phyloP scores from a whole-genome alignment of 2,888 invertebrate species.

The Polietes domitor region DNA sequence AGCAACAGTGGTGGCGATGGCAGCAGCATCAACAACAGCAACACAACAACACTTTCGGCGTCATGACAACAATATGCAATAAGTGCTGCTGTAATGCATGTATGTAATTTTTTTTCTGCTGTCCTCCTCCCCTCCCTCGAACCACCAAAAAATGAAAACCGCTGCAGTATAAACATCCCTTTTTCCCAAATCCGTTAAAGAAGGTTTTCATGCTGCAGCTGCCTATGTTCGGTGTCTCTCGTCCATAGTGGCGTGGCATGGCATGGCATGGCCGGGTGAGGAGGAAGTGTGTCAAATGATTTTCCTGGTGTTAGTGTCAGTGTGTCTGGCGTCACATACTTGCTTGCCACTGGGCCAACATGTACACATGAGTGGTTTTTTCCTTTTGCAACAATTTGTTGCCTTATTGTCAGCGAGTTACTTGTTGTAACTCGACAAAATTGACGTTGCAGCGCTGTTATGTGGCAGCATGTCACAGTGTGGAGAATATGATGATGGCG shows the following conservation, averaged over 20 bases:
- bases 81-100: conserved; percentile 52
- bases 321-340: conserved; percentile 18
- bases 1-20: conserved; percentile 4
- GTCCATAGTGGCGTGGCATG: background rate
- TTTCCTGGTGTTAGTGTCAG: conserved; percentile 3
- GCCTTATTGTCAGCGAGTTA: conserved; percentile 38
- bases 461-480: conserved; percentile 1
- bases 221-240: background rate
- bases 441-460: conserved; percentile 24
- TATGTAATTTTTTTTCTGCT: conserved; percentile 33
- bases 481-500: conserved; percentile 2
- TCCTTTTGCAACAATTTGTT: conserved; percentile 29
- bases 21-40: conserved; percentile 28
- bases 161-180: conserved; percentile 1
- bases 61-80: conserved; percentile 56
- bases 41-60: conserved; percentile 36
- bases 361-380: conserved; percentile 3
- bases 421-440: conserved; percentile 28
- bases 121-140: too few relatives aligned
- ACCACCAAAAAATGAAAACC: conserved; percentile 18
- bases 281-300: conserved; percentile 11
- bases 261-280: background rate
- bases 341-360: conserved; percentile 30
- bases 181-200: conserved; percentile 16
- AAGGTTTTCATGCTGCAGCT: conserved; percentile 19